Conservation (phyloP, 1,140 invertebrate species). For the Antheraea mylitta region DNA sequence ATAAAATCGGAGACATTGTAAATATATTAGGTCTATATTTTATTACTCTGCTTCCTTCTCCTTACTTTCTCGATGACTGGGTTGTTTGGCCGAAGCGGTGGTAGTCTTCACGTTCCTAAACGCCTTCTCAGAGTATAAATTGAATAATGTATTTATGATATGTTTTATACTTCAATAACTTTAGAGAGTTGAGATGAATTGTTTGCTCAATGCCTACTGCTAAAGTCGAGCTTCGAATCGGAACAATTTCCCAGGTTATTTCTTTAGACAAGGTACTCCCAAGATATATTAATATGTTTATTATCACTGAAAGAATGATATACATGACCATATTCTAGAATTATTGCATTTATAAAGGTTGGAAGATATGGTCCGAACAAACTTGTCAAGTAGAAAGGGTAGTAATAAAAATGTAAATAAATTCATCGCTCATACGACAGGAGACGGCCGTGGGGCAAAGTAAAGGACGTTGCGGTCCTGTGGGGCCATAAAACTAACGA, state of each 20-base stretch:
- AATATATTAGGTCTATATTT: not conserved
- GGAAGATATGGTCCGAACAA: not conserved
- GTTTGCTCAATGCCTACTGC: too few relatives aligned
- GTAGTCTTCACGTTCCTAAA: too few relatives aligned
- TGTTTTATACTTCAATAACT: too few relatives aligned
- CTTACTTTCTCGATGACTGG: not conserved
- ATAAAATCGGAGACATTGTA: not conserved
- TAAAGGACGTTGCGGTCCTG: slow-evolving; percentile 2
- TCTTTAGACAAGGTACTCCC: too few relatives aligned
- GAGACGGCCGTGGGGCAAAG: slow-evolving; percentile 8
- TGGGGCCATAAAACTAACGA: slow-evolving; percentile 10
- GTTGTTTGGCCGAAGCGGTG: too few relatives aligned
- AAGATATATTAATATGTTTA: not conserved
- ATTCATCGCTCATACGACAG: slow-evolving; percentile 16
- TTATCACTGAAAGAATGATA: not conserved
- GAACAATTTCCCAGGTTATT: too few relatives aligned
- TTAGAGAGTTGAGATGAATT: too few relatives aligned
- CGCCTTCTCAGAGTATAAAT: too few relatives aligned
- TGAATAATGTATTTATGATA: too few relatives aligned
- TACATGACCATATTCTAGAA: not conserved
- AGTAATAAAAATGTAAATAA: slow-evolving; percentile 20
- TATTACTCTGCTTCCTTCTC: not conserved
- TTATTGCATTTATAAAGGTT: not conserved
- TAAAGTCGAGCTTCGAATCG: too few relatives aligned
- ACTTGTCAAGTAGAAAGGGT: slow-evolving; percentile 13